Evolutionary conservation across 2,888 invertebrate species (phyloP), one percentile per base, ranked within the genome.

Genomic region (Sialis fuliginosa): DNA sequence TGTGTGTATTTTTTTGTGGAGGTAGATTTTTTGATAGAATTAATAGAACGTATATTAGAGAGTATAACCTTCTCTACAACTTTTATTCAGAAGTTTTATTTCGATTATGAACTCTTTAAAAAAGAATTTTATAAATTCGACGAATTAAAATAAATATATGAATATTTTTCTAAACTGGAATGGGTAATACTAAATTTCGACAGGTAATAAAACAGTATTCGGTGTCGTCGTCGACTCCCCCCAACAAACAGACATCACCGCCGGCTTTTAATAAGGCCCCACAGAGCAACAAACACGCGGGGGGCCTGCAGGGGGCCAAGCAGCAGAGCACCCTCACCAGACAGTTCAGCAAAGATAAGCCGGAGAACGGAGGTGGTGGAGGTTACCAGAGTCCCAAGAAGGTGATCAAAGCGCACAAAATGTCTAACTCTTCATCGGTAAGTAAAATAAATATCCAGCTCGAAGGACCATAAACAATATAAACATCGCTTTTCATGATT

Each of bases 331-430:
- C 39, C 13, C 39, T 13, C 6, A 39, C 39, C 39, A 39, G 13
- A 39, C 35, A 31, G 33, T 41, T 34, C 8, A 31, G 33, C n/a
- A 31, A 13, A 7, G 13, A 9, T 6, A 50, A 47, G 33, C 48
- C 51, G 34, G 31, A 50, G 43, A 49, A 47, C 40, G 22, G 22
- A 2, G 22, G 22, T 2, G 22, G 22, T 22, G 22, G 22, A 22
- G 22, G 22, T 22, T 22, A 37, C 33, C 47, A 51, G 34, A 48
- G 48, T n/a, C 49, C 50, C 8, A 47, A 49, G 33, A 48, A 50
- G 42, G 44, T 35, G 8, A 22, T 22, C 22, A 22, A 22, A 22
- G 22, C 22, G 22, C 22, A 22, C 22, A 22, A 22, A 4, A 22
- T 22, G 22, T 22, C 22, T 4, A 22, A 22, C 4, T 22, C 22